Conservation (phyloP, 1,140 invertebrate genomes). For the Saccostrea echinata region DNA sequence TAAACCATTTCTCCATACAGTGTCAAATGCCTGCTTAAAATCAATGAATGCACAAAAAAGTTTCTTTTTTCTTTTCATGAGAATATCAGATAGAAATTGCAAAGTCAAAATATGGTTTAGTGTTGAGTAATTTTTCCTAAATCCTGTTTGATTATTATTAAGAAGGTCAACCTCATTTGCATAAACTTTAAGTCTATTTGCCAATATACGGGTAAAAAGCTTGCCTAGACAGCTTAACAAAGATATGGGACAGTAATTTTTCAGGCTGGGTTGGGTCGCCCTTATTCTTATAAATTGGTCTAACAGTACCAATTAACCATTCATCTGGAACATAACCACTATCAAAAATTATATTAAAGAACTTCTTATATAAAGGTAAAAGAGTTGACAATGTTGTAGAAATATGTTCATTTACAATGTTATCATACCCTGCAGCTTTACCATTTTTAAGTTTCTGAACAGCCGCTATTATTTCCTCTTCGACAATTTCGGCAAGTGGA, state of each 20-base stretch:
- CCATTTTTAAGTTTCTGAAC: too few relatives aligned
- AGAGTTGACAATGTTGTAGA: too few relatives aligned
- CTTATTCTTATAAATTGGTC: conserved; percentile 49
- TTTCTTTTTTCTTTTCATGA: not conserved
- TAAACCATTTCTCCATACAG: conserved; percentile 36
- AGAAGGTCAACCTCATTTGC: not conserved
- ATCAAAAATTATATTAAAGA: too few relatives aligned
- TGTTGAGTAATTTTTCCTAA: not conserved
- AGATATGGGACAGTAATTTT: conserved; percentile 47
- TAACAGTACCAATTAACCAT: conserved; percentile 49
- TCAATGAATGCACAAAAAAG: conserved; percentile 40
- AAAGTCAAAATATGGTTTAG: not conserved
- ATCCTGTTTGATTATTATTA: not conserved
- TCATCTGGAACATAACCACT: conserved; percentile 29
- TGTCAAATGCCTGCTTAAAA: conserved; percentile 47
- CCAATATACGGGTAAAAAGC: conserved; percentile 48
- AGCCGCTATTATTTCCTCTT: too few relatives aligned
- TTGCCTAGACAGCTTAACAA: conserved; percentile 52
- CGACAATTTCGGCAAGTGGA: too few relatives aligned
- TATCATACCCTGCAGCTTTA: too few relatives aligned
- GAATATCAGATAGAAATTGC: not conserved
- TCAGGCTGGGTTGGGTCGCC: conserved; percentile 38
- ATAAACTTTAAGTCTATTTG: not conserved
- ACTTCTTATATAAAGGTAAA: too few relatives aligned
- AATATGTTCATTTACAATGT: too few relatives aligned